Conservation (phyloP, 2,888 invertebrate genomes). For the Cerastoderma edule region DNA sequence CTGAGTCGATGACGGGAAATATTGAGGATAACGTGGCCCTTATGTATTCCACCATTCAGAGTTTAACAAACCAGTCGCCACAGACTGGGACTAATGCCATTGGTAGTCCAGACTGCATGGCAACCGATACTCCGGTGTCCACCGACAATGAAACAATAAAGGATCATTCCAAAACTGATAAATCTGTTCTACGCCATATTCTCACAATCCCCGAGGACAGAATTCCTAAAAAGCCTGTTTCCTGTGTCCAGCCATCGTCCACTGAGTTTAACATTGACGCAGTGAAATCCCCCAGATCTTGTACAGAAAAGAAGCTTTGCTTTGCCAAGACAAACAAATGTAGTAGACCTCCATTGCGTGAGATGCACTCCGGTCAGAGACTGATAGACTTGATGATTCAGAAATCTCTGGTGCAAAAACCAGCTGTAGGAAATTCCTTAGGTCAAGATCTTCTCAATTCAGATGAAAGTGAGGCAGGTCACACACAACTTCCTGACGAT, state of each 20-base stretch:
- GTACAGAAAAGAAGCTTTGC: too few species aligned
- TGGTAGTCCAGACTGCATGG: slow-evolving; percentile 18
- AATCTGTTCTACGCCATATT: slow-evolving; percentile 51
- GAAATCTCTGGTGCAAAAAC: neutral
- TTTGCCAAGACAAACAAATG: neutral
- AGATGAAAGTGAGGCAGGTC: neutral
- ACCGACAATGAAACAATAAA: neutral
- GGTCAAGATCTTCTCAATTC: slow-evolving; percentile 4
- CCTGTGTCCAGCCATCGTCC: neutral
- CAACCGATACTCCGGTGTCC: neutral
- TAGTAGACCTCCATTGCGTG: neutral
- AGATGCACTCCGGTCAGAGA: neutral
- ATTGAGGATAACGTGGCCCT: slow-evolving; percentile 38
- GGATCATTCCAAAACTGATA: slow-evolving; percentile 21
- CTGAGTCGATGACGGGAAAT: slow-evolving; percentile 24
- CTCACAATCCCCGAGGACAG: slow-evolving; percentile 53
- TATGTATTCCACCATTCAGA: slow-evolving; percentile 50
- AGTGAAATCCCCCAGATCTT: too few species aligned
- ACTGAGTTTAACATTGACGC: too few species aligned
- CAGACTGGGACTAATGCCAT: slow-evolving; percentile 32
- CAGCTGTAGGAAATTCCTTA: neutral
- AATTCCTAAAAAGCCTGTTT: slow-evolving; percentile 46
- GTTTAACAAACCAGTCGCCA: slow-evolving; percentile 33
- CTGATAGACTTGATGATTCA: slow-evolving; percentile 16
- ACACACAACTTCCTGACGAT: slow-evolving; percentile 42